Conservation (phyloP, 1,140 invertebrate species). For the Drosophila kohkoa region DNA sequence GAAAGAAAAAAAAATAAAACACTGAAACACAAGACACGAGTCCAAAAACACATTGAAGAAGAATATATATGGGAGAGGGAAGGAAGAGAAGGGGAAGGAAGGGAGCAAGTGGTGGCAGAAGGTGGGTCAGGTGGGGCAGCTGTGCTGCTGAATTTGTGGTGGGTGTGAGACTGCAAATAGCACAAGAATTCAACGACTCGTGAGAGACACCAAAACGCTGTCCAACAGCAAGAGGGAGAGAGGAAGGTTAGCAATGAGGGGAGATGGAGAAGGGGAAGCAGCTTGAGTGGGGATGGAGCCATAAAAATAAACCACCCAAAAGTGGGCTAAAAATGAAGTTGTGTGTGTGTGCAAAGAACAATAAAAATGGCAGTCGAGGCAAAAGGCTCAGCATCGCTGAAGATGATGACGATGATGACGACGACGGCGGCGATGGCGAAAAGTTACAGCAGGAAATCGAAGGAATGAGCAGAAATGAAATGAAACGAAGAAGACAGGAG, state of each 20-base stretch:
- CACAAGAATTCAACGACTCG: constrained; percentile 68
- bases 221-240: not conserved
- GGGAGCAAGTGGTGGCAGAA: not conserved
- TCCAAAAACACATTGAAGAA: constrained; percentile 44
- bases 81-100: too few species aligned
- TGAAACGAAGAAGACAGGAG: not conserved
- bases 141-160: constrained; percentile 20
- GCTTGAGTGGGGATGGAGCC: constrained; percentile 60
- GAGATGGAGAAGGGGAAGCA: too few species aligned
- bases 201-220: constrained; percentile 52
- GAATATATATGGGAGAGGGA: too few species aligned
- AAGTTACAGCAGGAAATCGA: constrained; percentile 64
- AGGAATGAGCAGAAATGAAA: constrained; percentile 43
- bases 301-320: constrained; percentile 81
- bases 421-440: constrained; percentile 54
- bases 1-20: constrained; percentile 28
- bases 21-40: constrained; percentile 21
- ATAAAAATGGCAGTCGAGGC: constrained; percentile 65
- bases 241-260: not conserved
- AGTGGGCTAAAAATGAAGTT: constrained; percentile 80
- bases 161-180: constrained; percentile 76
- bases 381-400: constrained; percentile 4
- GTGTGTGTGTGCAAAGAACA: constrained; percentile 81
- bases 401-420: constrained; percentile 18
- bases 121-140: not conserved